Base-by-base conservation (phyloP, 2,113 vertebrate species). In the Meleagris gallopavo region DNA sequence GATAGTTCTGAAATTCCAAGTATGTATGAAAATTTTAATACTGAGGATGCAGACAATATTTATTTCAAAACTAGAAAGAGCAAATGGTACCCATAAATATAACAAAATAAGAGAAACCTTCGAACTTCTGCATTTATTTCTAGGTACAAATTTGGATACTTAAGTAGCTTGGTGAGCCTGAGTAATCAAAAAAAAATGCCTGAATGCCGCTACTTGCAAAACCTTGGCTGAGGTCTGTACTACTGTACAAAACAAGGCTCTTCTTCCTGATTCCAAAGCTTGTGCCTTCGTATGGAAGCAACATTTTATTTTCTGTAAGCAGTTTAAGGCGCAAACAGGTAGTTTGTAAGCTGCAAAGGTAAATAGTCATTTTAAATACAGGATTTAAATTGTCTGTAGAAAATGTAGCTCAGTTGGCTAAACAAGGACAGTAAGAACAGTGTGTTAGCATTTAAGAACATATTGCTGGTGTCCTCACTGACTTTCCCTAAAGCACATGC, bases 401-500 rank as follows among this genome's bases (percentile, higher is more conserved):
- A 61, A 78, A 30, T 2, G 1, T 25, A 43, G 15, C 43, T 75
- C 45, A 48, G 2, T 6, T 88, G 83, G 43, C 2, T 2, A 73
- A 81, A 64, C 13, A 75, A 61, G 67, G 83, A 46, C 22, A 50
- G 2, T 55, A 75, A 61, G 67, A 85, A 43, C 20, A 50, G 2
- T 52, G 43, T 90, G 45, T 48, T 88, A 34, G 48, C 16, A 17
- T 80, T 54, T 69, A 62, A 89, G 72, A 88, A 55, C 3, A 4
- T 88, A 77, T 74, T 93, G 45, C 41, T 86, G 90, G 21, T 72
- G 36, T 83, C 25, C 14, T 88, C 21, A 1, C 14, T 90, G 71
- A 83, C 79, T 82, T 93, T 83, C n/a, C 16, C 11, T 83, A 80
- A 88, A 88, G 89, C 73, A 57, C 62, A 67, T 29, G 8, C 20